Evolutionary conservation across 2,797 vertebrate genomes (phyloP).

Genomic region (Notamacropus eugenii): DNA sequence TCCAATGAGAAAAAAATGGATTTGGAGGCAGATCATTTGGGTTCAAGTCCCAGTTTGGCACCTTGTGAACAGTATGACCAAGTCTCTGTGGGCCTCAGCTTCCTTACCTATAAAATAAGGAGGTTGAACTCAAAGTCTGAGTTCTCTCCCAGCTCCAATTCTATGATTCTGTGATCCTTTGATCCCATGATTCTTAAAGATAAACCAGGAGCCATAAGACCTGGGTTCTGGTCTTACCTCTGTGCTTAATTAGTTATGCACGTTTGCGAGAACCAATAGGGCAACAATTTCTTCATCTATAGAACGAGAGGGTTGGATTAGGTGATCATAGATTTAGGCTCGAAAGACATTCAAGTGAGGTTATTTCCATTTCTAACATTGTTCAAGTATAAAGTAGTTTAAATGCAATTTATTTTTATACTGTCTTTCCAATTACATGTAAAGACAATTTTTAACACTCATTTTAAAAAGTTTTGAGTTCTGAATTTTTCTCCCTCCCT

Average conservation of each 20-base stretch:
- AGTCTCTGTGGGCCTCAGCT: not conserved
- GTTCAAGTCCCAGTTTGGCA: not conserved
- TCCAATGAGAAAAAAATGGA: not conserved
- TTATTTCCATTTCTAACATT: not conserved
- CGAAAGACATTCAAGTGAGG: not conserved
- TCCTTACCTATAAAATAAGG: not conserved
- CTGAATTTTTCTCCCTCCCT: not conserved
- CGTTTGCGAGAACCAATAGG: not conserved
- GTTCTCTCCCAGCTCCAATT: not conserved
- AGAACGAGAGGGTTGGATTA: not conserved
- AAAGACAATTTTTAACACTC: too few relatives aligned
- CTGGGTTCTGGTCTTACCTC: not conserved
- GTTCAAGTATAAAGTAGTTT: not conserved
- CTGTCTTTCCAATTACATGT: not conserved
- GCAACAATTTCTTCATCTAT: conserved; percentile 11
- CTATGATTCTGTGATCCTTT: not conserved
- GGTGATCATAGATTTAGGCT: not conserved
- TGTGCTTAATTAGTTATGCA: not conserved
- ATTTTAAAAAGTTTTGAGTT: not conserved
- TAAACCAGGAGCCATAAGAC: not conserved
- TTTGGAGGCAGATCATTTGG: not conserved
- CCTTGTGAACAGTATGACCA: not conserved
- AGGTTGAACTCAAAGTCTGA: not conserved
- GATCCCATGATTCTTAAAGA: not conserved
- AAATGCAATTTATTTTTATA: not conserved